Evolutionary conservation across 2,888 invertebrate genomes (phyloP).

Genomic region (Eudemis profundana): DNA sequence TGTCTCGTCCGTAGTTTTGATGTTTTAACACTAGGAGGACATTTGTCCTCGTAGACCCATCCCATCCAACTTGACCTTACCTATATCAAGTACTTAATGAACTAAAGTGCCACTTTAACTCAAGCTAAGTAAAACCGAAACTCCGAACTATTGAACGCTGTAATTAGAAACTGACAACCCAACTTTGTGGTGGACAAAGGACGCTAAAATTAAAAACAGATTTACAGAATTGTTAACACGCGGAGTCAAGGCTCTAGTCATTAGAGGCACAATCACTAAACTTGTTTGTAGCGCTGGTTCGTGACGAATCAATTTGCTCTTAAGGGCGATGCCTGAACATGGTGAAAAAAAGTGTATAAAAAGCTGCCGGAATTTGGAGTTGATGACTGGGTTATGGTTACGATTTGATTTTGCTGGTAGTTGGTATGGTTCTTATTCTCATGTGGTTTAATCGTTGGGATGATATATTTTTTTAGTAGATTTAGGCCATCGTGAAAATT

Average conservation of each 20-base stretch:
- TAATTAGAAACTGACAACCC: neutral
- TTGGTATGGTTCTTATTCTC: neutral
- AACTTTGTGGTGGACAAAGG: slow-evolving; percentile 27
- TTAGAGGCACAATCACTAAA: slow-evolving; percentile 38
- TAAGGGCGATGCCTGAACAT: slow-evolving; percentile 28
- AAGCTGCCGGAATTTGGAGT: slow-evolving; percentile 33
- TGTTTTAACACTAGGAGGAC: too few relatives aligned
- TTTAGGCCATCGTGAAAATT: neutral
- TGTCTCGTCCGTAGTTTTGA: too few relatives aligned
- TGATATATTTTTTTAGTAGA: neutral
- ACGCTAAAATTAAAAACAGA: slow-evolving; percentile 39
- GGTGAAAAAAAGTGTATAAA: slow-evolving; percentile 31
- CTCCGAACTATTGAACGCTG: neutral
- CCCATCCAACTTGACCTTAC: too few relatives aligned
- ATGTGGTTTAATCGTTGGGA: neutral
- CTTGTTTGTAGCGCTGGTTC: slow-evolving; percentile 31
- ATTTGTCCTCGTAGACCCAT: too few relatives aligned
- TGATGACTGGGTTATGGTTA: neutral
- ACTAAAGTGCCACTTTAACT: neutral
- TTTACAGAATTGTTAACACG: slow-evolving; percentile 43
- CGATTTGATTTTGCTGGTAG: slow-evolving; percentile 4
- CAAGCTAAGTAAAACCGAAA: neutral
- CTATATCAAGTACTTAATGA: neutral
- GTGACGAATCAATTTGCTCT: slow-evolving; percentile 40
- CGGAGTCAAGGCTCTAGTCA: slow-evolving; percentile 39